These are phyloP conservation scores for Hemiprocne comata DNA, from an alignment of 2,113 vertebrate species.

Conservation along the genomic window DNA sequence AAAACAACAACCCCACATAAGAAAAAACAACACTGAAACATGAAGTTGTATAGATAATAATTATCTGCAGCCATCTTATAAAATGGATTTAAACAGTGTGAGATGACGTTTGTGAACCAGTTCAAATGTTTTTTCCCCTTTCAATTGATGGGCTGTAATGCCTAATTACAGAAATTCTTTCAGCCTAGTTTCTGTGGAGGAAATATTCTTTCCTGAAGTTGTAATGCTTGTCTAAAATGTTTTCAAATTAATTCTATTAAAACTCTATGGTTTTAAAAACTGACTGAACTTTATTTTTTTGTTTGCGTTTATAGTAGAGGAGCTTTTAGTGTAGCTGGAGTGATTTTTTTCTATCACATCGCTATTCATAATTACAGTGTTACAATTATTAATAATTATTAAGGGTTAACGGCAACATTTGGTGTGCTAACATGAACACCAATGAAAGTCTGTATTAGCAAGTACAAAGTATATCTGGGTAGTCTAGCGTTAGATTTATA, in stretches of 20 bases:
- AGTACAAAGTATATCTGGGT: neutral
- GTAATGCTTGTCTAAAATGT: neutral
- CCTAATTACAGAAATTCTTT: neutral
- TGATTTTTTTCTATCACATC: neutral
- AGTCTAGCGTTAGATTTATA: neutral
- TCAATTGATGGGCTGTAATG: neutral
- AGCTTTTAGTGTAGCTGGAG: neutral
- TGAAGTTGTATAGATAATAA: neutral
- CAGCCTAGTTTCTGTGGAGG: neutral
- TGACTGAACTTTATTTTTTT: neutral
- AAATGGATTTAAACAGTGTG: neutral
- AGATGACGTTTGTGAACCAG: neutral
- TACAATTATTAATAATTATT: neutral
- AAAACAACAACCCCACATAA: neutral
- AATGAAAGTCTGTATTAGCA: neutral
- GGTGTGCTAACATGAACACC: accelerated
- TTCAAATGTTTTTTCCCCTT: neutral
- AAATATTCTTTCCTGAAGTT: neutral
- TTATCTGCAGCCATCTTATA: accelerated
- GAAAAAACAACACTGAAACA: neutral
- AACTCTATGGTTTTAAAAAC: neutral
- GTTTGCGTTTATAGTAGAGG: neutral
- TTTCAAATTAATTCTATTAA: neutral
- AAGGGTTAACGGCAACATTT: neutral
- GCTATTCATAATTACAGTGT: neutral